Base-by-base conservation (phyloP, 2,888 invertebrate genomes). In the Dinocampus coccinellae region DNA sequence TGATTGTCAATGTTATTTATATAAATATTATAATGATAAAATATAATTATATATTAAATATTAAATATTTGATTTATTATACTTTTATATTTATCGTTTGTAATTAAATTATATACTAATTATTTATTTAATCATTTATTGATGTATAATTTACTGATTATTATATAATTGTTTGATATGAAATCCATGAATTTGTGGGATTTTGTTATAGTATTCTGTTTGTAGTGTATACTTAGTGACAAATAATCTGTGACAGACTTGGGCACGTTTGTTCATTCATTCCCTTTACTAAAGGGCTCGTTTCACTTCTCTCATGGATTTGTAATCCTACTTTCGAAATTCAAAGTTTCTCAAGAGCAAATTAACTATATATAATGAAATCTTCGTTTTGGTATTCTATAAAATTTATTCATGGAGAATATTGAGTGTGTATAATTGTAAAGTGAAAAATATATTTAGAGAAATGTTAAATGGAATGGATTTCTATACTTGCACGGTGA, bases 331-430 rank as follows among this genome's bases (percentile, higher is more conserved):
- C 10, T 29, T 66, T 66, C 34, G 34, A 16, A 52, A 60, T 61
- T 68, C 68, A 60, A 68, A 68, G 68, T 68, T 68, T 60, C 53
- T n/a, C 47, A 16, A n/a, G 6, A 47, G 47, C 6, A n/a, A 47
- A 16, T 39, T 39, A 47, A 9, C n/a, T 20, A 52, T 47, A 29
- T 10, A 22, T 33, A 29, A 33, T 42, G n/a, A n/a, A n/a, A 42
- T 47, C 42, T 33, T 36, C 16, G 39, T 67, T 68, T 34, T 53
- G 2, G 61, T 68, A 52, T 68, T 68, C 68, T 61, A 13, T 47
- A 36, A 6, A 61, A 61, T 53, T 61, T 61, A 47, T 42, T 67
- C 58, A 24, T 34, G 24, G 52, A 61, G 61, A 68, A 61, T 29
- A 4, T 29, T 4, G 3, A 47, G 61, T 47, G 36, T 39, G 36